Evolutionary conservation across 2,888 invertebrate genomes (phyloP), one percentile per base, ranked within the genome.

Genomic region (Nomada lathburiana): DNA sequence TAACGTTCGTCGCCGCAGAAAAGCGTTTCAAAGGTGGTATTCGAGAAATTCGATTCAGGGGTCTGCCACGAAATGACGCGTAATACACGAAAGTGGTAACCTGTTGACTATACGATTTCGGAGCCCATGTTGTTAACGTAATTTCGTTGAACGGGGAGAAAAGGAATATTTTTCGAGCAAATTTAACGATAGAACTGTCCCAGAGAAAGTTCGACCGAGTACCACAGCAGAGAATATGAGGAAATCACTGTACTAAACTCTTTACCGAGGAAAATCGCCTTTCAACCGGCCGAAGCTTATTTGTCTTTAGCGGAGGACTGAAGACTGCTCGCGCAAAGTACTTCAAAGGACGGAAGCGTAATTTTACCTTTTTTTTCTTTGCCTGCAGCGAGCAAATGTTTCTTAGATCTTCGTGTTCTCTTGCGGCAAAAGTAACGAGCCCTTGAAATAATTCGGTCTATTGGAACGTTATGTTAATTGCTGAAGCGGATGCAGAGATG

Each of bases 1-100:
- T 72, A 82, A 82, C 82, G 76, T 82, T n/a, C n/a, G 26, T 11
- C 50, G 60, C 52, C 23, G n/a, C 18, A 10, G 57, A 53, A 57
- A 65, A 82, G 60, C 50, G 42, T 60, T 57, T 50, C 5, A 2
- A 29, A 18, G 18, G 53, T 18, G 60, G 42, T 50, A 62, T 67
- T n/a, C 62, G 2, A 42, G 67, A 50, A 52, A 57, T 63, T 57
- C 18, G 20, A 50, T 47, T 59, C 67, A 23, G 57, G 72, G n/a
- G 29, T 42, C 13, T 5, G 9, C 36, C 10, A 0, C 13, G 11
- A 44, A 47, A n/a, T 18, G 29, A 47, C 36, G 29, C 36, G 11
- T 5, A 23, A 18, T 4, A 47, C 3, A 9, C 16, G 26, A 23
- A 65, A 47, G 13, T 13, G 10, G 44, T 23, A 44, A 16, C n/a